Percentiles rank a stretch among this genome's conserved stretches.
Evolutionary conservation across 2,797 vertebrate genomes (phyloP).

Genomic region (Dromococcyx pavoninus): DNA sequence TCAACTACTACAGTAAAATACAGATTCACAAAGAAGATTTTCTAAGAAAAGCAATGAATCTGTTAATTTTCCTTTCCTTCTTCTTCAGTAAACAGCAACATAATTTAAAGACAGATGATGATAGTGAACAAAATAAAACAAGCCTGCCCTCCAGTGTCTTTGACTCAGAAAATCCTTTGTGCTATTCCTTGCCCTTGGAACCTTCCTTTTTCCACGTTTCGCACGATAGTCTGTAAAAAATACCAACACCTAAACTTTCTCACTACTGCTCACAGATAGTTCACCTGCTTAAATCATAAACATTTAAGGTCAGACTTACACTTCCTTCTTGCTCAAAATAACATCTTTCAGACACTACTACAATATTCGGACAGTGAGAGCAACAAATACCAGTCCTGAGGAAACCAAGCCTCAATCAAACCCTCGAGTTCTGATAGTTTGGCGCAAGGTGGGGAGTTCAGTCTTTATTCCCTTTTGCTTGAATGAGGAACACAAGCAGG

Average conservation of each 20-base stretch:
- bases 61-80: not conserved
- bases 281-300: not conserved
- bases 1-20: not conserved
- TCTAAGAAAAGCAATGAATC: not conserved
- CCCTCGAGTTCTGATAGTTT: accelerated
- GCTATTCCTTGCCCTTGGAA: not conserved
- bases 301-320: not conserved
- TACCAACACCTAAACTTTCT: not conserved
- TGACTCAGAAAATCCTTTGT: not conserved
- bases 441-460: not conserved
- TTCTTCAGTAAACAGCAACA: not conserved
- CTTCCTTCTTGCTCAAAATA: not conserved
- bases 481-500: not conserved
- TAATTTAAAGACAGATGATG: not conserved
- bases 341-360: not conserved
- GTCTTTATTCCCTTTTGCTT: not conserved
- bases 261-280: not conserved
- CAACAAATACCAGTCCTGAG: not conserved
- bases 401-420: not conserved
- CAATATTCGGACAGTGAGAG: not conserved
- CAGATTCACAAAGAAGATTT: not conserved
- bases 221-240: not conserved
- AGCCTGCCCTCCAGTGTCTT: not conserved
- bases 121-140: not conserved
- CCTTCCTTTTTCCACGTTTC: not conserved